Conservation (phyloP, 2,797 vertebrate genomes). For the Macrochelys suwanniensis region DNA sequence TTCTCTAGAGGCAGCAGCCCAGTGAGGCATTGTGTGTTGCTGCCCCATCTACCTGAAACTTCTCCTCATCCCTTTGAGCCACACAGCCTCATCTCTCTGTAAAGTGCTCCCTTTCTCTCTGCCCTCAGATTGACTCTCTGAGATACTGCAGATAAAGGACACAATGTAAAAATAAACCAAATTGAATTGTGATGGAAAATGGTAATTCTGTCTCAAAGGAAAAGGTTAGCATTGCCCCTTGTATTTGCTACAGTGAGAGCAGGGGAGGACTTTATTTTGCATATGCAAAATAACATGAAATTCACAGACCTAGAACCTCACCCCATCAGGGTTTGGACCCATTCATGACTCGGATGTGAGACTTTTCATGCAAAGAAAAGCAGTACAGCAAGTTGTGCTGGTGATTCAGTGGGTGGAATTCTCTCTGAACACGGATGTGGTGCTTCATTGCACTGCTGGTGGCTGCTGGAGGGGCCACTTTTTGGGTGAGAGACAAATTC, state of each 20-base stretch:
- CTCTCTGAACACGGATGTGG: neutral
- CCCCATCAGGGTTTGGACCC: neutral
- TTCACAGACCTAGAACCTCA: neutral
- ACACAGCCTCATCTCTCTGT: neutral
- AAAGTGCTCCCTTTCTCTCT: neutral
- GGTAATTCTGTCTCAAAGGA: neutral
- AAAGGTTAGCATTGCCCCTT: rapidly evolving
- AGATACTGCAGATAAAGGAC: rapidly evolving
- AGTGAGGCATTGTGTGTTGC: neutral
- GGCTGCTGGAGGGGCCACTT: neutral
- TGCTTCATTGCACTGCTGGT: neutral
- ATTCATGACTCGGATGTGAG: neutral
- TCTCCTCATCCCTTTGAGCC: rapidly evolving
- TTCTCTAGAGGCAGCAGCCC: neutral
- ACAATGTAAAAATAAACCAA: neutral
- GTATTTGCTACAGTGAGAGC: neutral
- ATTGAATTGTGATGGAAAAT: rapidly evolving
- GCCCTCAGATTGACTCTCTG: rapidly evolving
- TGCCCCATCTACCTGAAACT: rapidly evolving
- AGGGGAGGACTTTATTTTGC: neutral
- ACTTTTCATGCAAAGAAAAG: neutral
- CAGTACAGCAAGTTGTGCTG: neutral
- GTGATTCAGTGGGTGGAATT: neutral
- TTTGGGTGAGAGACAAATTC: neutral
- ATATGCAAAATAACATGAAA: neutral